Conservation (phyloP, 1,140 invertebrate genomes). For the Carposina sasakii region DNA sequence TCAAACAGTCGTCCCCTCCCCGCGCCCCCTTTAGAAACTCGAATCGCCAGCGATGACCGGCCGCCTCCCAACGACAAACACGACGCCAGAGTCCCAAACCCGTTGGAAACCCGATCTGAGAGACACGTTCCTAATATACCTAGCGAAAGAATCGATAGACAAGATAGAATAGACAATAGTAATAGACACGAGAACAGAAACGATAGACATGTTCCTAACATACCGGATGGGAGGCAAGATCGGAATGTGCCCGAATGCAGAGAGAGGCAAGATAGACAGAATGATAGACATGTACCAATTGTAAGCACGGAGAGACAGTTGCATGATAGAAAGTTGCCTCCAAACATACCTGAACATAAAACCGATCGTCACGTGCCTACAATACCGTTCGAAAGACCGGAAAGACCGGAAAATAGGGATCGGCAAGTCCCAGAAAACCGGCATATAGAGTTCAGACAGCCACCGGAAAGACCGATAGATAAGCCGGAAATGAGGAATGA, state of each 20-base stretch:
- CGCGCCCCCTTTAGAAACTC: conserved; percentile 50
- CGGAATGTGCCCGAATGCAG: conserved; percentile 13
- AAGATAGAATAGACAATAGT: not conserved
- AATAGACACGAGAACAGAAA: not conserved
- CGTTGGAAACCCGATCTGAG: not conserved
- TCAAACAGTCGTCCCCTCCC: conserved; percentile 58
- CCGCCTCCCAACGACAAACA: conserved; percentile 22
- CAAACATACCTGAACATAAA: conserved; percentile 4
- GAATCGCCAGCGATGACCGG: conserved; percentile 18
- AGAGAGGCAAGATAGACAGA: conserved; percentile 17
- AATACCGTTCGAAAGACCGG: conserved; percentile 15
- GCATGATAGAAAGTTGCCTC: conserved; percentile 5
- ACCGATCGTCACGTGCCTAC: not conserved
- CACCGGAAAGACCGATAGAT: conserved; percentile 46
- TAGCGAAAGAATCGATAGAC: conserved; percentile 2
- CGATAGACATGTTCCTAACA: too few species aligned
- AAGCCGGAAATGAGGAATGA: conserved; percentile 33
- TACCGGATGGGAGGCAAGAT: conserved; percentile 6
- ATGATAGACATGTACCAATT: conserved; percentile 8
- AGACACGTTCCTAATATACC: too few species aligned
- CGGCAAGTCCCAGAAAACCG: conserved; percentile 14
- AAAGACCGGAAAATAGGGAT: not conserved
- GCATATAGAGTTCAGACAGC: conserved; percentile 39
- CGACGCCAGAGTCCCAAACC: conserved; percentile 12
- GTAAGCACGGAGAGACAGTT: not conserved